Base-by-base conservation (phyloP, 53 echinoderm and acorn worm genomes). In the Arbacia lixula region DNA sequence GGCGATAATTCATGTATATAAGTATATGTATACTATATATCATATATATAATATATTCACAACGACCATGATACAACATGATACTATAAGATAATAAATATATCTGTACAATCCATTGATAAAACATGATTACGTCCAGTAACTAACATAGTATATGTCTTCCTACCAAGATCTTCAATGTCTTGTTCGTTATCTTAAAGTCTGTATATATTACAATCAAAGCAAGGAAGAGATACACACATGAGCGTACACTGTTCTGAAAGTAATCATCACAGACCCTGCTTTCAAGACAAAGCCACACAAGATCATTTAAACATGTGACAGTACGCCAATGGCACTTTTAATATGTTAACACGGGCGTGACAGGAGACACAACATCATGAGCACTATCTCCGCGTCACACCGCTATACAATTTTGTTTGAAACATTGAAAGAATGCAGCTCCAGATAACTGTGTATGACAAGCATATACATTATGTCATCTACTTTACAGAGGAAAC, bases 11-110 rank as follows among this genome's bases (percentile, higher is more conserved):
- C 49, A 61, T 60, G 79, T 79, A 79, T 79, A 79, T 79, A 79
- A 42, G 61, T 79, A 79, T 79, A 79, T 79, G 61, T 79, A 60
- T 79, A 79, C 29, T 79, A 76, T 79, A 79, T 79, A 79, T 61
- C 56, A 55, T 76, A 76, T 56, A 60, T 61, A 79, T 79, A 79
- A 54, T 75, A 75, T 60, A 61, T 79, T 60, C 61, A 79, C 79
- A 79, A 79, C 29, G 27, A 37, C 22, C 56, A 55, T 76, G 76
- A 54, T 55, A 54, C 39, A 60, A 79, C 60, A 79, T 60, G 79
- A 61, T 76, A 20, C 36, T 6, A 24, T 79, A 79, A 37, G 60
- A 60, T 79, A 60, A 60, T 41, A 60, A 76, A 79, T 79, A 79
- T 79, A 76, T 76, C 76, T 76, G 76, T 76, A 76, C 76, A 76